Percentiles rank a stretch among this genome's conserved stretches.
These are phyloP conservation scores for Apolygus lucorum DNA, from an alignment of 1,140 invertebrate species.

Conservation along the genomic window DNA sequence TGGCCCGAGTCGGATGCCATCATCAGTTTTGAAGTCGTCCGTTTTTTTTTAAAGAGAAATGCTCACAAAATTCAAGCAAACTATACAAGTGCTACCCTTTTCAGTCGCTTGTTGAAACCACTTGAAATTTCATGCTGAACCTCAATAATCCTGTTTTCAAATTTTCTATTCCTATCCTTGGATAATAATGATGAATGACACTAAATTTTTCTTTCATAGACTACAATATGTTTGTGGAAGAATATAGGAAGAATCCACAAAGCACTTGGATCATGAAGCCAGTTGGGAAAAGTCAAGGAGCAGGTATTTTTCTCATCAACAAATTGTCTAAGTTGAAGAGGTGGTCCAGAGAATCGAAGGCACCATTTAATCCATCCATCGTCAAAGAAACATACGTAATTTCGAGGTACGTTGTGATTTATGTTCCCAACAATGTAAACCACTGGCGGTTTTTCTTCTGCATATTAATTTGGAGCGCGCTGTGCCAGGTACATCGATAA, in stretches of 20 bases:
- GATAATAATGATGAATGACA: not conserved
- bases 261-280: slow-evolving; percentile 98
- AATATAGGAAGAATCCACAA: slow-evolving; percentile 81
- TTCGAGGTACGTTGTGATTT: slow-evolving; percentile 54
- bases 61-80: no score
- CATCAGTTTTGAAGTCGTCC: no score
- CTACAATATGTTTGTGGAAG: slow-evolving; percentile 93
- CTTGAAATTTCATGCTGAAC: no score
- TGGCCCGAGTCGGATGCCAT: no score
- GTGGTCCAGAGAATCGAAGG: slow-evolving; percentile 75
- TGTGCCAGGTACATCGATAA: slow-evolving; percentile 77
- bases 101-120: no score
- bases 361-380: slow-evolving; percentile 70
- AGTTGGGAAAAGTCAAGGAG: slow-evolving; percentile 81
- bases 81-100: no score
- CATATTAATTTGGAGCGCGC: no score
- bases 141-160: no score
- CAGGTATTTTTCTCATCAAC: slow-evolving; percentile 81
- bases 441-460: no score
- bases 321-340: slow-evolving; percentile 80
- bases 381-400: slow-evolving; percentile 85
- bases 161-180: no score
- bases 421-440: no score
- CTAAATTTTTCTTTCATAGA: slow-evolving; percentile 42
- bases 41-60: no score